Percentiles rank a stretch among this genome's conserved stretches.
phyloP scores from a whole-genome alignment of 2,113 vertebrate species.

The Ciconia maguari region DNA sequence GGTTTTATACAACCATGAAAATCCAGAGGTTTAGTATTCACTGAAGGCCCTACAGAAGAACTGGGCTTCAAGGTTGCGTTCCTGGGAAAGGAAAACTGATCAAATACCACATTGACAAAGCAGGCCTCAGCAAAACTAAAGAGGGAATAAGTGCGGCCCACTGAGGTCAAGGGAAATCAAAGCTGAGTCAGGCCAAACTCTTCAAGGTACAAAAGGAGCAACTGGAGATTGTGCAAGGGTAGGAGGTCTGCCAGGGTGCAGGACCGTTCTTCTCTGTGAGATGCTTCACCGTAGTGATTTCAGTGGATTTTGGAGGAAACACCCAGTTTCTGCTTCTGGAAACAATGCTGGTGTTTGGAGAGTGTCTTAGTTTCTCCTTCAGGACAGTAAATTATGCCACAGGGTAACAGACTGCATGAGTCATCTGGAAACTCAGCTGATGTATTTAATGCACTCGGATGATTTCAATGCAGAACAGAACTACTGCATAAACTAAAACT shows the following conservation, averaged over 20 bases:
- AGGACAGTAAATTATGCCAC: not conserved
- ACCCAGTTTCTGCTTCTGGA: not conserved
- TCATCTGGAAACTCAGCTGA: not conserved
- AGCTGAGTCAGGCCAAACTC: not conserved
- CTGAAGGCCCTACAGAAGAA: not conserved
- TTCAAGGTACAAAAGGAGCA: not conserved
- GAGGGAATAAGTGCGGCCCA: not conserved
- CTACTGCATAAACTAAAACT: not conserved
- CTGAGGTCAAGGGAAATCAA: not conserved
- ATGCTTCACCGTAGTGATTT: not conserved
- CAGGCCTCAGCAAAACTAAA: not conserved
- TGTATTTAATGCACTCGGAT: accelerated
- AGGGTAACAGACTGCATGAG: not conserved
- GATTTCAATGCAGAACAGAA: not conserved
- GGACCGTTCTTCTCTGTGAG: not conserved
- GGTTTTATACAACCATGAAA: not conserved
- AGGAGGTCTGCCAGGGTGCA: not conserved
- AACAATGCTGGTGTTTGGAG: not conserved
- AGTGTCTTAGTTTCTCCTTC: not conserved
- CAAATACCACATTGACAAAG: not conserved
- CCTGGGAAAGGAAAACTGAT: not conserved
- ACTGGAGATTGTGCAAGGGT: not conserved
- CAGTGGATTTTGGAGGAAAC: not conserved
- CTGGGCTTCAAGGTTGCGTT: not conserved
- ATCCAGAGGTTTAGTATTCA: not conserved